Base-by-base conservation (phyloP, 2,797 vertebrate genomes). In the Anguilla anguilla region DNA sequence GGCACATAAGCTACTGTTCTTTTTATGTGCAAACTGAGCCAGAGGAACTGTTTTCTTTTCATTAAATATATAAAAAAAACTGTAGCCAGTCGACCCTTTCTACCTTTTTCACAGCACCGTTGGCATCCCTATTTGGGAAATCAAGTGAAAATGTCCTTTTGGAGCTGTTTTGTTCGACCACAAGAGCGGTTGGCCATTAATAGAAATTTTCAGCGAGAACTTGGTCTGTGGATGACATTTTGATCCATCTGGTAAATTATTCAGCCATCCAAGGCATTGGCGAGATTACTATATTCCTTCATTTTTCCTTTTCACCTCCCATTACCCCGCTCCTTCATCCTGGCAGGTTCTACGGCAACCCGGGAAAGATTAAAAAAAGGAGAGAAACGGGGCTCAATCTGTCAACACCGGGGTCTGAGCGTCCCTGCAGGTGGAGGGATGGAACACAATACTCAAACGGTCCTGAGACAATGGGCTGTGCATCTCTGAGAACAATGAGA, bases 311-410 rank as follows among this genome's bases (percentile, higher is more conserved):
- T 91, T 92, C 92, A 91, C 89, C 59, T 87, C 89, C 90, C 83
- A 91, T 93, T 92, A 89, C 83, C 85, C 86, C 87, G 81, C 91
- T 90, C 89, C 91, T 93, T 93, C 89, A 93, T 92, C 91, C 91
- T 89, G 92, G 89, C 89, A 90, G 88, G 86, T 90, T 91, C 91
- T 90, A 89, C 91, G 88, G 84, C 85, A 82, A 88, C 89, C 82
- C 85, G 86, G 90, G 89, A 90, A 84, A 85, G 89, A 89, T 88
- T 87, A 81, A 64, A 74, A 69, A 67, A 88, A 19, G 55, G 72
- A 88, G 57, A 83, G 53, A 84, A 86, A 59, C 11, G 22, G 35
- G 84, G 57, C 53, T 59, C 85, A 86, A 55, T 39, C 43, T 46
- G 59, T 53, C 28, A 87, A 88, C 86, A 87, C 69, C 46, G 43